A percentile compares a stretch with the other conserved stretches of the same genome.
Evolutionary conservation across 2,113 vertebrate genomes (phyloP).

Genomic region (Stercorarius parasiticus): DNA sequence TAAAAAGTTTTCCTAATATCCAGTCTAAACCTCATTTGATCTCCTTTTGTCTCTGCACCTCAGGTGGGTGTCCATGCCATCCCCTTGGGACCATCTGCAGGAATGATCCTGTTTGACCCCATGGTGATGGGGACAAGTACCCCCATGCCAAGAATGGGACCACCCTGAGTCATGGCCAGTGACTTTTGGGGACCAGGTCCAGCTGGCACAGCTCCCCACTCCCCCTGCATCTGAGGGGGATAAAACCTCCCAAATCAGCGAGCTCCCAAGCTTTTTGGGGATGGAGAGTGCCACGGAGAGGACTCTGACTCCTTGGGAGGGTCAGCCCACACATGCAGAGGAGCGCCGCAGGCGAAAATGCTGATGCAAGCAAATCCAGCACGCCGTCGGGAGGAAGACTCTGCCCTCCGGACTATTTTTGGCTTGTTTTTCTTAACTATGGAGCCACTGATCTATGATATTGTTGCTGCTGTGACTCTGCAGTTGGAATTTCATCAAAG

Average conservation of each 20-base stretch:
- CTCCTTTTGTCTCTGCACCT: not conserved
- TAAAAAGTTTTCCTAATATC: too few relatives aligned
- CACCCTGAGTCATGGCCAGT: not conserved
- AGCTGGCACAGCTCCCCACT: fast-evolving
- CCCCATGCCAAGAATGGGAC: too few relatives aligned
- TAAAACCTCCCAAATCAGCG: not conserved
- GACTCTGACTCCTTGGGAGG: not conserved
- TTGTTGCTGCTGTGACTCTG: constrained; percentile 49
- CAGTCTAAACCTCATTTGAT: too few relatives aligned
- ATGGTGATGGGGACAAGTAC: fast-evolving
- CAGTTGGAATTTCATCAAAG: not conserved
- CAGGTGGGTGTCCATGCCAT: fast-evolving
- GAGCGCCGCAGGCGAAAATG: not conserved
- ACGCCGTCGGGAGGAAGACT: not conserved
- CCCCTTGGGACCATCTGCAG: too few relatives aligned
- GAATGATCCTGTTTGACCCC: fast-evolving
- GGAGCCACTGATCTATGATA: constrained; percentile 50
- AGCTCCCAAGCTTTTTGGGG: not conserved
- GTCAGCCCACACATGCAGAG: not conserved
- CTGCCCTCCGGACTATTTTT: constrained; percentile 29
- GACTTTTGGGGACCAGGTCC: not conserved
- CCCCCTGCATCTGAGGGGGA: too few relatives aligned
- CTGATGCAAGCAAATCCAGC: not conserved
- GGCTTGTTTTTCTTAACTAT: constrained; percentile 5
- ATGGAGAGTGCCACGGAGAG: not conserved